These are phyloP conservation scores for Pollimyrus isidori DNA, from an alignment of 2,113 vertebrate species.

Conservation along the genomic window DNA sequence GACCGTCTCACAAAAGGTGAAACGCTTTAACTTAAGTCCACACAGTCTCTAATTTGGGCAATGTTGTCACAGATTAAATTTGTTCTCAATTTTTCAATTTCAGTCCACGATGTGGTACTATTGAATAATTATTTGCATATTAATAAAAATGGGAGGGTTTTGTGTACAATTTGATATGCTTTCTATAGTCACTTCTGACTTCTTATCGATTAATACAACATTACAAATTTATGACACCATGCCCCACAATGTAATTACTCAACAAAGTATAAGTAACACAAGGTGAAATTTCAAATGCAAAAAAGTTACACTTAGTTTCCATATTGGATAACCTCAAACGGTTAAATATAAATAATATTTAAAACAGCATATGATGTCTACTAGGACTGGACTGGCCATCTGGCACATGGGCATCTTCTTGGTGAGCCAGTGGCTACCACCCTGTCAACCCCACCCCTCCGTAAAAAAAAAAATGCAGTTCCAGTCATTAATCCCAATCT, in stretches of 20 bases:
- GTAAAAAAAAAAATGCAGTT: not conserved
- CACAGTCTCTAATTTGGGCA: not conserved
- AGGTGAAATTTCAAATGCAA: not conserved
- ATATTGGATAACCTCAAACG: not conserved
- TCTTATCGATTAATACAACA: not conserved
- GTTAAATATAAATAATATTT: not conserved
- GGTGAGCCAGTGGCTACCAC: not conserved
- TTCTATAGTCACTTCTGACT: not conserved
- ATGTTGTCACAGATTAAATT: not conserved
- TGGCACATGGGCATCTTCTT: not conserved
- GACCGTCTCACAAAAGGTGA: not conserved
- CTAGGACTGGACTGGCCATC: not conserved
- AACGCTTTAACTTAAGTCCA: not conserved
- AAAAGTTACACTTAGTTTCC: not conserved
- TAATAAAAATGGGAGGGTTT: not conserved
- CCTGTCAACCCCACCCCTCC: not conserved
- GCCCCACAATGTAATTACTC: not conserved
- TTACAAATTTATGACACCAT: not conserved
- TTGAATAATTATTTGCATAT: not conserved
- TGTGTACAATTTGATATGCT: not conserved
- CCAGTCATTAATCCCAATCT: not conserved
- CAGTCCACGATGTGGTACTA: not conserved
- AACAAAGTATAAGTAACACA: not conserved
- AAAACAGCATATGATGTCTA: not conserved
- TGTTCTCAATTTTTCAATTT: not conserved